These are phyloP conservation scores for Podabrus alpinus DNA, from an alignment of 2,888 invertebrate genomes.

Conservation along the genomic window DNA sequence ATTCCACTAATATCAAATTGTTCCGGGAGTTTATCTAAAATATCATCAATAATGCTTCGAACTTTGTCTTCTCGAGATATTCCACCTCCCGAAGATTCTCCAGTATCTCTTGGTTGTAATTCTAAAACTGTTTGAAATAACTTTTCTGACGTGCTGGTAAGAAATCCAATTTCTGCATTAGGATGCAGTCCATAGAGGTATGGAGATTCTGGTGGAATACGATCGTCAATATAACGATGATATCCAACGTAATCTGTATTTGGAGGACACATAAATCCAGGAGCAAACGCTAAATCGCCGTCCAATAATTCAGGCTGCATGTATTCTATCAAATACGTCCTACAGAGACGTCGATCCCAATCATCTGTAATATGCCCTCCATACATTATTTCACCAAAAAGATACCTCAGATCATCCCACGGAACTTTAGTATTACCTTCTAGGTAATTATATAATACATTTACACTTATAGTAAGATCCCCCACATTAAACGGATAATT, in stretches of 20 bases:
- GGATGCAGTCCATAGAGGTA: conserved; percentile 90
- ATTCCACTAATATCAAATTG: conserved; percentile 86
- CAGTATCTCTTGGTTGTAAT: conserved; percentile 85
- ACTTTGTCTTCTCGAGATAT: conserved; percentile 82
- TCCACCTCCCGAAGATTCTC: conserved; percentile 69
- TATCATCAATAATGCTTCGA: conserved; percentile 78
- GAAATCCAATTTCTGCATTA: conserved; percentile 93
- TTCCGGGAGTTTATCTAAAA: conserved; percentile 85
- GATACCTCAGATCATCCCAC: conserved; percentile 92
- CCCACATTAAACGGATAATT: conserved; percentile 81
- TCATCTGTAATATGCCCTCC: conserved; percentile 97
- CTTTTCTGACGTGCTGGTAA: conserved; percentile 83
- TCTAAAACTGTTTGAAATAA: conserved; percentile 85
- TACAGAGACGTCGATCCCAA: conserved; percentile 89
- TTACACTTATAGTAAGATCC: conserved; percentile 89
- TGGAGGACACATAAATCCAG: conserved; percentile 84
- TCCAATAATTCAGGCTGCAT: conserved; percentile 88
- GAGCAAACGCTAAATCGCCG: conserved; percentile 80
- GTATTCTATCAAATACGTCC: conserved; percentile 83
- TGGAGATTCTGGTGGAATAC: conserved; percentile 85
- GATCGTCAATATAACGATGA: conserved; percentile 86
- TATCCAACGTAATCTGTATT: conserved; percentile 87
- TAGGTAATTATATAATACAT: conserved; percentile 87
- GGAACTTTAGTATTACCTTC: conserved; percentile 87
- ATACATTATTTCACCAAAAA: conserved; percentile 97